Conservation (phyloP, 2,888 invertebrate species). For the Crocallis elinguaria region DNA sequence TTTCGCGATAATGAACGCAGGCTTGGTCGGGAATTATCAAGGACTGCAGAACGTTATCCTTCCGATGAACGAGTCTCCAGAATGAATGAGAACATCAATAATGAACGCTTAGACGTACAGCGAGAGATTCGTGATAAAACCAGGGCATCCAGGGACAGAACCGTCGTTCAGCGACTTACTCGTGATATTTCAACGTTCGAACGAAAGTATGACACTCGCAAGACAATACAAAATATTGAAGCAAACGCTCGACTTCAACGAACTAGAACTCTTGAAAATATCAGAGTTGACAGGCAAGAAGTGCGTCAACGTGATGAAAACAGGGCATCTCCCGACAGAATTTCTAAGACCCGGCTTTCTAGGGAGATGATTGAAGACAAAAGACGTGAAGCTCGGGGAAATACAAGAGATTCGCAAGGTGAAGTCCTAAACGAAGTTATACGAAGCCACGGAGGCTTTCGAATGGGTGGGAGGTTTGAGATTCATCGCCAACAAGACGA, state of each 20-base stretch:
- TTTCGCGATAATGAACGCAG: constrained; percentile 6
- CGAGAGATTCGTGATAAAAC: constrained; percentile 1
- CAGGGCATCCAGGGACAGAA: neutral
- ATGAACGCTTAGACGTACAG: neutral
- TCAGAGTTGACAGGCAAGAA: constrained; percentile 2
- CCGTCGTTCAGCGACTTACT: neutral
- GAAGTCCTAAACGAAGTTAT: constrained; percentile 8
- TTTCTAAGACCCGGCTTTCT: constrained; percentile 1
- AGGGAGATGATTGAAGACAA: constrained; percentile 17
- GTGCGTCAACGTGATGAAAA: constrained; percentile 5
- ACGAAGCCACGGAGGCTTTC: constrained; percentile 1
- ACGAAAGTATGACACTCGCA: neutral
- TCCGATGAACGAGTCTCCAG: constrained; percentile 1
- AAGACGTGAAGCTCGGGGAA: constrained; percentile 7
- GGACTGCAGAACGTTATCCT: neutral
- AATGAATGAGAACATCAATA: neutral
- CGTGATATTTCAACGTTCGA: neutral
- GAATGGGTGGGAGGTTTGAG: constrained; percentile 7
- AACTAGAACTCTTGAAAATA: constrained; percentile 7
- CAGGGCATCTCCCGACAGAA: neutral
- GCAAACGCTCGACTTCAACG: constrained; percentile 1
- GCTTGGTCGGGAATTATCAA: neutral
- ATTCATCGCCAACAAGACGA: neutral
- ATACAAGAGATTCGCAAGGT: constrained; percentile 4
- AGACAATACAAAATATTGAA: neutral